These are phyloP conservation scores for Lottia scabra DNA, from an alignment of 2,888 invertebrate genomes.

Conservation along the genomic window DNA sequence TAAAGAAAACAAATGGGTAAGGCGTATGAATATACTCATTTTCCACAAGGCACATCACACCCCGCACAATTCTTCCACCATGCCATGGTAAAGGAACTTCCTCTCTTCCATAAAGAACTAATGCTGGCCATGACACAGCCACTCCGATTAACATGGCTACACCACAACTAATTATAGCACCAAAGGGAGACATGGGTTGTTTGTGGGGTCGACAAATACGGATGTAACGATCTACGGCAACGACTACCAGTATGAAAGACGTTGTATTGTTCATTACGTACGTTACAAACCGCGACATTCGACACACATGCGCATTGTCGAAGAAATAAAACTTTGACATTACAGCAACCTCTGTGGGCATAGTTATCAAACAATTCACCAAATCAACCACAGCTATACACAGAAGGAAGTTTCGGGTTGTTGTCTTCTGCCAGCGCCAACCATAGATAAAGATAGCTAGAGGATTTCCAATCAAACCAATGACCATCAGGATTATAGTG, in stretches of 20 bases:
- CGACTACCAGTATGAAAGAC: constrained; percentile 31
- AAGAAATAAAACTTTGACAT: constrained; percentile 36
- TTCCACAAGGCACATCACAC: constrained; percentile 31
- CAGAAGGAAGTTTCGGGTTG: constrained; percentile 32
- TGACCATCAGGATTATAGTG: constrained; percentile 27
- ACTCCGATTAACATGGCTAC: constrained; percentile 31
- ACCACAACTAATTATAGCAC: constrained; percentile 32
- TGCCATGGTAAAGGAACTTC: constrained; percentile 19
- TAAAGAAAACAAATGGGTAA: constrained; percentile 33
- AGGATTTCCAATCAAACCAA: constrained; percentile 32
- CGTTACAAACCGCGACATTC: constrained; percentile 35
- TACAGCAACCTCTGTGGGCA: constrained; percentile 37
- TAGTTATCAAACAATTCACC: constrained; percentile 35
- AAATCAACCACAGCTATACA: constrained; percentile 30
- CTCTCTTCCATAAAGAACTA: constrained; percentile 34
- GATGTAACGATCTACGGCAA: constrained; percentile 39
- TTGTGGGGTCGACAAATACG: constrained; percentile 36
- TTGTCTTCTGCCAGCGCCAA: constrained; percentile 32
- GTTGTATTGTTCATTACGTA: constrained; percentile 38
- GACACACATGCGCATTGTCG: constrained; percentile 31
- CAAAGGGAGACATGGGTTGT: constrained; percentile 18
- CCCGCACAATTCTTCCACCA: background rate
- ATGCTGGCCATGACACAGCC: constrained; percentile 37
- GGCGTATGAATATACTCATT: constrained; percentile 27
- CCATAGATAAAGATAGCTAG: constrained; percentile 36